Percentiles rank a stretch among this genome's conserved stretches.
These are phyloP conservation scores for Drosophila equinoxialis DNA, from an alignment of 1,140 invertebrate genomes.

Conservation along the genomic window DNA sequence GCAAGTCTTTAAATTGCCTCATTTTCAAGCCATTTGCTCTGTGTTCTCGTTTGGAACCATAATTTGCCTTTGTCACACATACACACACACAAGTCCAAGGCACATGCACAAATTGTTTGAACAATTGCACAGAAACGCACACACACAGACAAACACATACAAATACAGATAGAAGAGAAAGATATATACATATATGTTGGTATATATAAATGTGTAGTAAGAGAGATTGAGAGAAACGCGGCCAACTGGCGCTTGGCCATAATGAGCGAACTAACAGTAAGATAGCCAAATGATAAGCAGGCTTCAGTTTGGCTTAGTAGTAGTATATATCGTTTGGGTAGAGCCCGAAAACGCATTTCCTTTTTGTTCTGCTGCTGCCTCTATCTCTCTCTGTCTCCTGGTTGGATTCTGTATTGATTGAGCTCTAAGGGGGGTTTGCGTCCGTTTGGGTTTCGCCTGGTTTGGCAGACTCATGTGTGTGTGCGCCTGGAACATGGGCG, in stretches of 20 bases:
- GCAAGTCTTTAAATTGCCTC: constrained; percentile 50
- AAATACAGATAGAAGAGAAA: constrained; percentile 12
- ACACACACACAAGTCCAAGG: constrained; percentile 19
- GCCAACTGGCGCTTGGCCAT: constrained; percentile 65
- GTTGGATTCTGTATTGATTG: constrained; percentile 20
- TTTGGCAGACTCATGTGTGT: constrained; percentile 42
- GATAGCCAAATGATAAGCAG: constrained; percentile 57
- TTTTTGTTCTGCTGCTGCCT: constrained; percentile 19
- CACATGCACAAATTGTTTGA: constrained; percentile 15
- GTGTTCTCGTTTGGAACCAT: constrained; percentile 27
- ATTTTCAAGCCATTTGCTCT: constrained; percentile 36
- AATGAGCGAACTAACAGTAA: constrained; percentile 54
- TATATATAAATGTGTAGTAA: constrained; percentile 1
- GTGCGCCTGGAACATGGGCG: constrained; percentile 52
- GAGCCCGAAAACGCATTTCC: constrained; percentile 34
- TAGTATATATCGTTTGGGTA: not conserved
- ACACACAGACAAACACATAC: not conserved
- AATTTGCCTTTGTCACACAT: constrained; percentile 62
- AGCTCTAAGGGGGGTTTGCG: constrained; percentile 36
- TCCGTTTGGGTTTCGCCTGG: not conserved
- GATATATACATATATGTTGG: not conserved
- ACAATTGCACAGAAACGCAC: constrained; percentile 1
- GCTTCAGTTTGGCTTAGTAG: constrained; percentile 15
- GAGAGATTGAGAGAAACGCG: constrained; percentile 35
- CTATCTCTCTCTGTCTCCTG: too few relatives aligned